Conservation (phyloP, 2,797 vertebrate species). For the Simalia tracyae region DNA sequence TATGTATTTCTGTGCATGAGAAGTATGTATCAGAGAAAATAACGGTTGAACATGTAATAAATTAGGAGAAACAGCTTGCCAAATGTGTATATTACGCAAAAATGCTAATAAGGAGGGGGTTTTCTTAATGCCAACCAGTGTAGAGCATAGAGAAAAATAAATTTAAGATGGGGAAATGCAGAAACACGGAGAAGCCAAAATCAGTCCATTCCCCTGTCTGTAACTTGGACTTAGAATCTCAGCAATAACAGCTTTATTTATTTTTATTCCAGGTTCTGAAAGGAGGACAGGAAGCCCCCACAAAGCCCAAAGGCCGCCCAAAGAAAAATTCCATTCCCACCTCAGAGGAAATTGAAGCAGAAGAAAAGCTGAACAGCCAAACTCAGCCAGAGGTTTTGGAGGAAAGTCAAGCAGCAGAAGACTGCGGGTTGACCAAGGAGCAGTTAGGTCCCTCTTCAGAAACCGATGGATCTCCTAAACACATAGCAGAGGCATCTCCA, state of each 20-base stretch:
- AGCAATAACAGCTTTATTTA: not conserved
- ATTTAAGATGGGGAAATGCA: not conserved
- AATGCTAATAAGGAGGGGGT: not conserved
- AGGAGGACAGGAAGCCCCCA: slow-evolving; percentile 96
- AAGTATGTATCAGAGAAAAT: not conserved
- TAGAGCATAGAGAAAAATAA: not conserved
- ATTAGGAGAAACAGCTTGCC: not conserved
- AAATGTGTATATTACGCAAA: not conserved
- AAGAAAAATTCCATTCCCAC: slow-evolving; percentile 99
- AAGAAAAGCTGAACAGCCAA: slow-evolving; percentile 84
- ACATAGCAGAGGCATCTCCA: slow-evolving; percentile 51
- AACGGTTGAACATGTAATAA: not conserved
- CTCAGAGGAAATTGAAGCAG: slow-evolving; percentile 95
- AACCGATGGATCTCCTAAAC: slow-evolving; percentile 51
- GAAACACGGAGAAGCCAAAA: not conserved
- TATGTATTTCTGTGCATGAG: not conserved
- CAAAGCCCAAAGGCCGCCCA: slow-evolving; percentile 97
- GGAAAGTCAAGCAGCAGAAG: slow-evolving; percentile 34
- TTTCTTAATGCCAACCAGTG: not conserved
- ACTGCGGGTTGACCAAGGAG: slow-evolving; percentile 47
- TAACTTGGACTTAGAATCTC: not conserved
- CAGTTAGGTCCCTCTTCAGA: slow-evolving; percentile 50
- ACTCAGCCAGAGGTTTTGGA: slow-evolving; percentile 64
- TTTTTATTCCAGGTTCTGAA: slow-evolving; percentile 86
- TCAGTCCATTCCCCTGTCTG: not conserved